A percentile compares a stretch with the other conserved stretches of the same genome.
These are phyloP conservation scores for Eubasilissa splendida DNA, from an alignment of 2,888 invertebrate species.

Conservation along the genomic window DNA sequence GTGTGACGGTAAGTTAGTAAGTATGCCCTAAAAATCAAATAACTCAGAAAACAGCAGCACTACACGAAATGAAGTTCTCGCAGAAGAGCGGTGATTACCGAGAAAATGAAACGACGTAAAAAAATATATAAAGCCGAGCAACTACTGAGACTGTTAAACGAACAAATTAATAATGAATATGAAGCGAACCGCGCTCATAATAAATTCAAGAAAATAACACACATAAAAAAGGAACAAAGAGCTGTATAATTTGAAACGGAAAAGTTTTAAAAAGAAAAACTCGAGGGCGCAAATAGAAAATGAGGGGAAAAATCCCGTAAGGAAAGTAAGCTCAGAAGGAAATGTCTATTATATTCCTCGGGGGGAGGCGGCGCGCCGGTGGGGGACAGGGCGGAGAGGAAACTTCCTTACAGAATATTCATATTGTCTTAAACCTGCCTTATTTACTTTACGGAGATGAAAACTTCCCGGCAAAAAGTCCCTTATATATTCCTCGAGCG, in stretches of 20 bases:
- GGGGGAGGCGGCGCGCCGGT: slow-evolving; percentile 10
- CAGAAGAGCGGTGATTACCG: slow-evolving; percentile 12
- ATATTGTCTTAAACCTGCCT: slow-evolving; percentile 52
- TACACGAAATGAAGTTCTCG: slow-evolving; percentile 10
- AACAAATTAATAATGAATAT: slow-evolving; percentile 56
- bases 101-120: slow-evolving; percentile 12
- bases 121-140: slow-evolving; percentile 12
- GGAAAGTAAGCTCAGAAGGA: slow-evolving; percentile 57
- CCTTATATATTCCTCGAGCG: slow-evolving; percentile 46
- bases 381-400: not conserved
- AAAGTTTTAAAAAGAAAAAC: slow-evolving; percentile 58
- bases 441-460: slow-evolving; percentile 51
- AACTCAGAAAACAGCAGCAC: too few relatives aligned
- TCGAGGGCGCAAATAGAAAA: slow-evolving; percentile 56
- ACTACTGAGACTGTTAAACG: slow-evolving; percentile 41
- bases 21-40: too few relatives aligned
- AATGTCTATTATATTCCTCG: slow-evolving; percentile 58
- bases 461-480: slow-evolving; percentile 43
- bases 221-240: slow-evolving; percentile 56
- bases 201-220: slow-evolving; percentile 57
- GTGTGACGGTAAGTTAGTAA: too few relatives aligned
- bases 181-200: slow-evolving; percentile 53
- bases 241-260: slow-evolving; percentile 59
- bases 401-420: slow-evolving; percentile 45
- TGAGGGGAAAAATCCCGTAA: slow-evolving; percentile 57